These are phyloP conservation scores for Acronicta aceris DNA, from an alignment of 2,888 invertebrate species.

Conservation along the genomic window DNA sequence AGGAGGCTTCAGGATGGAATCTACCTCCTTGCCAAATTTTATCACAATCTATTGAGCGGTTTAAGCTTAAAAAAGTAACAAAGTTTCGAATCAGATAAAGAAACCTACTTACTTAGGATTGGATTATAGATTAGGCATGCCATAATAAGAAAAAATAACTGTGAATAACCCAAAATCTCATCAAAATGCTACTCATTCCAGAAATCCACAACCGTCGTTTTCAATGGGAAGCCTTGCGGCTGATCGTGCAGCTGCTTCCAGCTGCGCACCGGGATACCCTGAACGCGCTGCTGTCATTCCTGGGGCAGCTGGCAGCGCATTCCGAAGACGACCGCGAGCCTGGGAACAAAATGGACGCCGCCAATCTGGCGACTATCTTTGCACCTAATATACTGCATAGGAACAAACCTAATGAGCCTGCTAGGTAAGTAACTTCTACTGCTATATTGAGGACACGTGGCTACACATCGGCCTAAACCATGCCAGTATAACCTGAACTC, in stretches of 20 bases:
- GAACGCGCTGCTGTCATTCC: slow-evolving; percentile 94
- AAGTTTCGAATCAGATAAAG: too few species aligned
- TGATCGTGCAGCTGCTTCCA: slow-evolving; percentile 95
- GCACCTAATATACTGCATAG: slow-evolving; percentile 97
- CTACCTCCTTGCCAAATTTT: too few species aligned
- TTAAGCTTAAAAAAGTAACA: too few species aligned
- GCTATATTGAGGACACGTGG: too few species aligned
- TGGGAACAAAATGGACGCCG: slow-evolving; percentile 98
- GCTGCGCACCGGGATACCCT: slow-evolving; percentile 97
- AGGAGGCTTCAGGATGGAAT: too few species aligned
- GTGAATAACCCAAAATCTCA: slow-evolving; percentile 1
- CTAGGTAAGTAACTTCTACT: slow-evolving; percentile 66
- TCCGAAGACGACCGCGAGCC: slow-evolving; percentile 91
- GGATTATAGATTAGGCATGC: too few species aligned
- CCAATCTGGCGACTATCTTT: slow-evolving; percentile 97
- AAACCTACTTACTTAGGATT: too few species aligned
- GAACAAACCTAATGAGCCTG: slow-evolving; percentile 90
- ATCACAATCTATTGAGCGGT: too few species aligned
- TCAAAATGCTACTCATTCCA: slow-evolving; percentile 69
- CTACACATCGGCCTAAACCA: too few species aligned
- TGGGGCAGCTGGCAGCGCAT: slow-evolving; percentile 93
- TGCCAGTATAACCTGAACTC: too few species aligned
- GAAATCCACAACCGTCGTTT: slow-evolving; percentile 95
- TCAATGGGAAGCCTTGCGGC: slow-evolving; percentile 95
- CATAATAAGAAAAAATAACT: too few species aligned